Conservation (phyloP, 92 coral and sea anemone genomes). For the Diadumene lineata region DNA sequence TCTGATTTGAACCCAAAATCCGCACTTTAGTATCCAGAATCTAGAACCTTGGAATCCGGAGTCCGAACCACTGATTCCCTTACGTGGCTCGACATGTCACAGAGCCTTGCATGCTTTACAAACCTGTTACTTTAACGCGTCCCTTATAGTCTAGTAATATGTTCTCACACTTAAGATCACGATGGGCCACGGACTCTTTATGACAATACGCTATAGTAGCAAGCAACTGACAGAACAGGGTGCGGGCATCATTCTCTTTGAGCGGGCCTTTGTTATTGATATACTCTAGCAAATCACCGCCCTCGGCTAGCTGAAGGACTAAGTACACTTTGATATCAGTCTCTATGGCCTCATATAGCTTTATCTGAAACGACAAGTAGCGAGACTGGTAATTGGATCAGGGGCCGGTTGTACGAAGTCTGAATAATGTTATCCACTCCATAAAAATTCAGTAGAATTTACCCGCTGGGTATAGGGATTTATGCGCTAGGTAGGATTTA, state of each 20-base stretch:
- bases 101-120: too few relatives aligned
- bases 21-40: too few relatives aligned
- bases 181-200: slow-evolving; percentile 60
- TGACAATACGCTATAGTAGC: slow-evolving; percentile 79
- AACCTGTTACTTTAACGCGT: slow-evolving; percentile 80
- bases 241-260: slow-evolving; percentile 56
- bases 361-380: slow-evolving; percentile 37
- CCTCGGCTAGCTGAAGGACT: slow-evolving; percentile 62
- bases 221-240: slow-evolving; percentile 68
- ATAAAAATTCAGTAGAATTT: too few relatives aligned
- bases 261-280: slow-evolving; percentile 47
- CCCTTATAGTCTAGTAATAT: slow-evolving; percentile 64
- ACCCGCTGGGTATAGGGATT: too few relatives aligned
- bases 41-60: too few relatives aligned
- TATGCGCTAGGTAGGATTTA: too few relatives aligned
- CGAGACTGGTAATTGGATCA: too few relatives aligned
- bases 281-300: slow-evolving; percentile 74
- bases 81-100: too few relatives aligned
- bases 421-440: too few relatives aligned
- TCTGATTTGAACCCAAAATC: too few relatives aligned
- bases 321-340: slow-evolving; percentile 77
- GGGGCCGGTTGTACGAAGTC: too few relatives aligned
- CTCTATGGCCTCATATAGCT: slow-evolving; percentile 69
- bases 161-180: slow-evolving; percentile 82
- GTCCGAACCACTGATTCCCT: too few relatives aligned